phyloP scores from a whole-genome alignment of 2,888 invertebrate genomes.

The Steromphala cineraria region DNA sequence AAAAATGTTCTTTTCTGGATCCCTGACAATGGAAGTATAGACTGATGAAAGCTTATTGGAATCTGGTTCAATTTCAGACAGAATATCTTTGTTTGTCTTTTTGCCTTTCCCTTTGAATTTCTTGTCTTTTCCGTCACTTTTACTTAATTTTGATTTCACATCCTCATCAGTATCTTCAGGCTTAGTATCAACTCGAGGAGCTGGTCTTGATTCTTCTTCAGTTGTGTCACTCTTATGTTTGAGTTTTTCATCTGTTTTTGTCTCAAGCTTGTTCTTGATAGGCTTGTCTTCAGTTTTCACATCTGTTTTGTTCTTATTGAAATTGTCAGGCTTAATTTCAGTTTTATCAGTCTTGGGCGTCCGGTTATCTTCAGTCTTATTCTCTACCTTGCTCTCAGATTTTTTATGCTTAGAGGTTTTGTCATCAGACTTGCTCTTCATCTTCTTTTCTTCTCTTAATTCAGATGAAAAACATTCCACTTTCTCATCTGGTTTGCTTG shows the following conservation, averaged over 20 bases:
- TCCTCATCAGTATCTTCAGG: not conserved
- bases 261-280: constrained; percentile 23
- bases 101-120: constrained; percentile 24
- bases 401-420: constrained; percentile 17
- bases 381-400: constrained; percentile 22
- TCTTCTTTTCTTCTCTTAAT: constrained; percentile 23
- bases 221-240: constrained; percentile 42
- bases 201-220: constrained; percentile 25
- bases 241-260: constrained; percentile 31
- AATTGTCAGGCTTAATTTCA: constrained; percentile 25
- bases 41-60: not conserved
- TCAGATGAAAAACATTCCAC: constrained; percentile 25
- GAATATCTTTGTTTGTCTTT: constrained; percentile 29
- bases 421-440: constrained; percentile 20
- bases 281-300: constrained; percentile 35
- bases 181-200: not conserved
- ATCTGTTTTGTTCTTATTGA: constrained; percentile 25
- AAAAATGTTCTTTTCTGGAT: constrained; percentile 22
- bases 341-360: constrained; percentile 40
- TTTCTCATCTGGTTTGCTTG: constrained; percentile 18
- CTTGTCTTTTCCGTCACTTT: constrained; percentile 33
- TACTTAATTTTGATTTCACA: not conserved
- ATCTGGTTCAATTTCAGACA: not conserved
- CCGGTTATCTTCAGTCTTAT: constrained; percentile 30
- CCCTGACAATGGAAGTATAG: not conserved